phyloP scores from a whole-genome alignment of 2,797 vertebrate genomes.

The Spondyliosoma cantharus region DNA sequence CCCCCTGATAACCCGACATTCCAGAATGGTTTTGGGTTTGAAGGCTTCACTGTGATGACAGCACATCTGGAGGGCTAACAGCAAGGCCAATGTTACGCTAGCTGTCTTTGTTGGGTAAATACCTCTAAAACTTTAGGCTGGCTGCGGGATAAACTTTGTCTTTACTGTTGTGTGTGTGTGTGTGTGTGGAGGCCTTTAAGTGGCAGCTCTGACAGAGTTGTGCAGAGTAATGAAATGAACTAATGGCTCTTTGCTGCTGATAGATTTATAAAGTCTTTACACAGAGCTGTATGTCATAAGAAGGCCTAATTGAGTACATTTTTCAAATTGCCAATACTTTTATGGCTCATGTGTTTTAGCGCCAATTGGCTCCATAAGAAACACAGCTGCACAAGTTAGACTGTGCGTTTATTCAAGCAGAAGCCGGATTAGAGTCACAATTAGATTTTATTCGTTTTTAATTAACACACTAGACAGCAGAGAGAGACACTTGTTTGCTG shows the following conservation, averaged over 20 bases:
- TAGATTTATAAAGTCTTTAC: neutral
- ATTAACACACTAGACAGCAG: constrained; percentile 7
- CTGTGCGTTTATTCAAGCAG: neutral
- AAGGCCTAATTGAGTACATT: neutral
- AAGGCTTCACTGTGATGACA: neutral
- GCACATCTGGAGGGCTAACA: neutral
- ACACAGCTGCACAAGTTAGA: neutral
- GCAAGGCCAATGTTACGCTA: neutral
- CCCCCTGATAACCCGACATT: neutral
- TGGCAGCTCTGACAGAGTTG: neutral
- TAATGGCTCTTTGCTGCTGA: neutral
- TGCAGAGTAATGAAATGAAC: neutral
- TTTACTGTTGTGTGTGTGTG: neutral
- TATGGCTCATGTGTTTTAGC: neutral
- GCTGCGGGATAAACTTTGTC: neutral
- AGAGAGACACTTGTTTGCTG: neutral
- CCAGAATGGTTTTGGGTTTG: no score
- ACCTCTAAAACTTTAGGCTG: neutral
- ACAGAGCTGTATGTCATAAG: neutral
- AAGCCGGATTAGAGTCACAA: neutral
- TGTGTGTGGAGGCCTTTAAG: neutral
- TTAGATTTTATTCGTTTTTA: neutral
- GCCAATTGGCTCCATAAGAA: neutral
- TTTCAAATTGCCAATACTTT: neutral
- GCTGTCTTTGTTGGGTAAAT: neutral